Base-by-base conservation (phyloP, 2,888 invertebrate species). In the Leptopilina myrica region DNA sequence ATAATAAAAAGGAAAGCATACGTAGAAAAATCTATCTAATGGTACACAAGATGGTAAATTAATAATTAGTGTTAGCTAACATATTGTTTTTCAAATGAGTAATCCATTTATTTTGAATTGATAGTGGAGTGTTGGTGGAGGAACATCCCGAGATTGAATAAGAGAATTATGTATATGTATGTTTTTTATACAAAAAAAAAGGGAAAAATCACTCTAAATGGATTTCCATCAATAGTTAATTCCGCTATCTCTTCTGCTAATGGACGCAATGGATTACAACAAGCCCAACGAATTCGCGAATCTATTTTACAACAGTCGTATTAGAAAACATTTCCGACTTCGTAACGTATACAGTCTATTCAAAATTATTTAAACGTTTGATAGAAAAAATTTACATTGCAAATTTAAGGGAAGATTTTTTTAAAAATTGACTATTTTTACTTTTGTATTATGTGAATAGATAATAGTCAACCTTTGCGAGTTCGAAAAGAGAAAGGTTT, bases 221-320 rank as follows among this genome's bases (percentile, higher is more conserved):
- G 62, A 62, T 62, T 62, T 62, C 62, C 20, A 62, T 62, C 20
- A 62, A 62, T 62, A 62, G 20, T 62, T 62, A 20, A 62, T 62
- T 59, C 59, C 7, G n/a, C 59, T 59, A 59, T 62, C 62, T 62
- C 62, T 62, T 62, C 62, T 62, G 62, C 62, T 62, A 62, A 62
- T 62, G 62, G 62, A 62, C 62, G 62, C 9, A 62, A 62, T 62
- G 62, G 62, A 62, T 62, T 62, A 62, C 62, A 62, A 62, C 59
- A 62, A 15, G 59, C 59, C 15, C 59, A 59, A 62, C 20, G 62
- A 62, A 7, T 62, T 15, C 15, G 59, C n/a, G 15, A 59, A 62
- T 7, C 62, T 7, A 62, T 62, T 62, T 62, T 9, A 49, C 49
- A 62, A 62, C 62, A n/a, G 15, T n/a, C 20, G 20, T 15, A 62